These are phyloP conservation scores for Xiphophorus hellerii DNA, from an alignment of 2,113 vertebrate species.

Conservation along the genomic window DNA sequence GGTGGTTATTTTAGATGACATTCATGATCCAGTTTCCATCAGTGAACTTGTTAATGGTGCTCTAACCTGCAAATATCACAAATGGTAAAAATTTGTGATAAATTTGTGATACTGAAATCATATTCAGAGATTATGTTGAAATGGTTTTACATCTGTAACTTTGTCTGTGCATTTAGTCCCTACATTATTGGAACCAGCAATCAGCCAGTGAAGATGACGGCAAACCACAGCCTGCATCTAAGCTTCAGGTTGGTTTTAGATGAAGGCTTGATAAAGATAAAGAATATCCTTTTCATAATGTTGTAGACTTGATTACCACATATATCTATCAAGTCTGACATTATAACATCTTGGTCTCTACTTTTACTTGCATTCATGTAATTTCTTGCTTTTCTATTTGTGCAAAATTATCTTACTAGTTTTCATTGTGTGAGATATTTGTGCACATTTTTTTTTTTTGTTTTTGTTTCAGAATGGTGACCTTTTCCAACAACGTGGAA, in stretches of 20 bases:
- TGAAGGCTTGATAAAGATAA: background rate
- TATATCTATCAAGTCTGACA: background rate
- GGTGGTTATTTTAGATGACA: conserved; percentile 93
- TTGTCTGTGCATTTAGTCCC: conserved; percentile 79
- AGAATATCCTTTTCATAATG: background rate
- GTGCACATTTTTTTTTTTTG: background rate
- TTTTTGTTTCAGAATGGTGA: conserved; percentile 87
- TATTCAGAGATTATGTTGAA: background rate
- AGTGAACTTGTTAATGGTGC: conserved; percentile 97
- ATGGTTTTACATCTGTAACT: background rate
- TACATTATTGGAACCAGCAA: conserved; percentile 98
- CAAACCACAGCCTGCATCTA: conserved; percentile 94
- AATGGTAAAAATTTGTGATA: conserved; percentile 85
- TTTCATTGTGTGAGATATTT: background rate
- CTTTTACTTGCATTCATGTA: background rate
- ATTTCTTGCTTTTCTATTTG: too few species aligned
- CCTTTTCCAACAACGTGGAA: conserved; percentile 98
- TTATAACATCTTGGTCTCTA: background rate
- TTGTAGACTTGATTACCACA: background rate
- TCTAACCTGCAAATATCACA: conserved; percentile 98
- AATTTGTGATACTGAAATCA: background rate
- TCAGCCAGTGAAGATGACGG: conserved; percentile 96
- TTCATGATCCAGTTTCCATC: conserved; percentile 89
- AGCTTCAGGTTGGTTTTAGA: conserved; percentile 89
- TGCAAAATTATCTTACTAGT: background rate